These are phyloP conservation scores for Enteromius mattozi DNA, from an alignment of 2,797 vertebrate species.

Conservation along the genomic window DNA sequence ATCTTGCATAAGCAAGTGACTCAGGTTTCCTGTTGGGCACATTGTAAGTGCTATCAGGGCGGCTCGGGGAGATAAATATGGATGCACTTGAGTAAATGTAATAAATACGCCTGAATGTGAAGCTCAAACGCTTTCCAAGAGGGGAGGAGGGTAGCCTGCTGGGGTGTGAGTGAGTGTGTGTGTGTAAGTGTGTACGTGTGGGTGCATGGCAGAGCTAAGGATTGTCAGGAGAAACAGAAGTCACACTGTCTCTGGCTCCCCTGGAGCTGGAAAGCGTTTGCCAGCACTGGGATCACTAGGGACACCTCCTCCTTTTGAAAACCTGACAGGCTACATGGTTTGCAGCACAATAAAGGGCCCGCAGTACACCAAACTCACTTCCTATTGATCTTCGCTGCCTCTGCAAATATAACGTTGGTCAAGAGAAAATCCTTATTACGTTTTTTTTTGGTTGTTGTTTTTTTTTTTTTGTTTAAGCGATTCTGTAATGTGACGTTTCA, in stretches of 20 bases:
- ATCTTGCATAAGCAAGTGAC: conserved; percentile 59
- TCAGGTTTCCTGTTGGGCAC: conserved; percentile 58
- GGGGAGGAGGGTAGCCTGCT: conserved; percentile 55
- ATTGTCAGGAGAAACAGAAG: conserved; percentile 61
- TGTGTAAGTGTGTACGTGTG: conserved; percentile 46
- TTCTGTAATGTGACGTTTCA: neutral
- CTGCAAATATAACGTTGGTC: conserved; percentile 64
- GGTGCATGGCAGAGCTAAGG: conserved; percentile 65
- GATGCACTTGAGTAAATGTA: conserved; percentile 66
- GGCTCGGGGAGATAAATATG: conserved; percentile 60
- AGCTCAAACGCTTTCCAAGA: conserved; percentile 56
- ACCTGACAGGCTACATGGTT: conserved; percentile 72
- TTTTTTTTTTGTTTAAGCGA: conserved; percentile 65
- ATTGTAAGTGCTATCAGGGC: conserved; percentile 52
- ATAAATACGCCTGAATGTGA: conserved; percentile 64
- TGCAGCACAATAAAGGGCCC: conserved; percentile 72
- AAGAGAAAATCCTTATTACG: conserved; percentile 57
- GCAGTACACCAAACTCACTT: conserved; percentile 71
- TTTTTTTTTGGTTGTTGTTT: conserved; percentile 61
- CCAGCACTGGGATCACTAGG: conserved; percentile 66
- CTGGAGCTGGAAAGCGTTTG: conserved; percentile 75
- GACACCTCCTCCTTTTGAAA: conserved; percentile 66
- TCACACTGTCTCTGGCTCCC: conserved; percentile 71
- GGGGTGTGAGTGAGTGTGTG: conserved; percentile 61
- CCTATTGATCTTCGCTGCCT: conserved; percentile 76